Evolutionary conservation across 2,113 vertebrate species (phyloP).

Genomic region (Penelope pileata): DNA sequence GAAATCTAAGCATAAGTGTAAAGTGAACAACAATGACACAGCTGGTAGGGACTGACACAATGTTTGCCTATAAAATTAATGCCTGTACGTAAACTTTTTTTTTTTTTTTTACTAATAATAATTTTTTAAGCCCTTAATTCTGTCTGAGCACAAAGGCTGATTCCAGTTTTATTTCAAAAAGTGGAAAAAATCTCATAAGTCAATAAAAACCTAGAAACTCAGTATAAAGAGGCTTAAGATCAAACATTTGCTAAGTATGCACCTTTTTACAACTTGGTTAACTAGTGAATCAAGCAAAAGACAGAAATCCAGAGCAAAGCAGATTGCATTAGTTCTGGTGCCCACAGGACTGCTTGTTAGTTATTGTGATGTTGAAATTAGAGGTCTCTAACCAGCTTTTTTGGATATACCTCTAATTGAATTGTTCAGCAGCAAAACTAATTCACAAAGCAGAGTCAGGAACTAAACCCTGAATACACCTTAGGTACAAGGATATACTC

Average conservation of each 20-base stretch:
- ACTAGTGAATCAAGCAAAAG: background rate
- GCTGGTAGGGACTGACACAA: background rate
- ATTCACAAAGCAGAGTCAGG: background rate
- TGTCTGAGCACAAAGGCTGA: background rate
- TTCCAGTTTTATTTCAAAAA: background rate
- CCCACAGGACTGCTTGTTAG: background rate
- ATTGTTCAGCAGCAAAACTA: background rate
- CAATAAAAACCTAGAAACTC: background rate
- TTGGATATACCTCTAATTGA: background rate
- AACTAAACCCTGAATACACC: background rate
- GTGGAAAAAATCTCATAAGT: background rate
- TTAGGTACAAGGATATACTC: background rate
- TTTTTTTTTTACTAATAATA: background rate
- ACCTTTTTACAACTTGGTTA: background rate
- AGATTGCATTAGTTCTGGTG: background rate
- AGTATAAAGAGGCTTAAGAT: background rate
- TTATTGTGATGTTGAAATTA: background rate
- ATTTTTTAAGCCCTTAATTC: background rate
- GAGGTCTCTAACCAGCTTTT: background rate
- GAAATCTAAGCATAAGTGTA: background rate
- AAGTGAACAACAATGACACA: background rate
- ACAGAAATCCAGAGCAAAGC: background rate
- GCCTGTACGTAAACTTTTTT: background rate
- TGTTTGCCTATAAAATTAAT: background rate
- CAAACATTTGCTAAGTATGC: background rate